A percentile compares a stretch with the other conserved stretches of the same genome.
Conservation (phyloP, 2,113 vertebrate species). For the Polypterus bichir region DNA sequence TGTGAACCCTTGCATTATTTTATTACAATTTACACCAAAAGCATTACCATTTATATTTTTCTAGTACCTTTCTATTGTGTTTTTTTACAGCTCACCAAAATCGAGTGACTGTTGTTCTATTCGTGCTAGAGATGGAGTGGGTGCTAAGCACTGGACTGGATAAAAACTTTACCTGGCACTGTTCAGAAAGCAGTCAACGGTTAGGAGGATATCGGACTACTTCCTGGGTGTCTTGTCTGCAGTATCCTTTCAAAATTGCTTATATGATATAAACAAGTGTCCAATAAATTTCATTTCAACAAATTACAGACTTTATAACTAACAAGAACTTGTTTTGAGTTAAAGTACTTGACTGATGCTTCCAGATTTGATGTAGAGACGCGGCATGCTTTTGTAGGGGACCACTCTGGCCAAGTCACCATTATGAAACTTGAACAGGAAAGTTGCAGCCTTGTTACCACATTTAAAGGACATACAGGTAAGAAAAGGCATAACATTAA, state of each 20-base stretch:
- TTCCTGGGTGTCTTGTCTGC: conserved; percentile 79
- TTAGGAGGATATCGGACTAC: conserved; percentile 77
- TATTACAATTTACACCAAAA: neutral
- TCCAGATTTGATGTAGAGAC: conserved; percentile 92
- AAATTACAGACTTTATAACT: too few relatives aligned
- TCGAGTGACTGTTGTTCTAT: conserved; percentile 80
- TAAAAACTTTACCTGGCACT: conserved; percentile 89
- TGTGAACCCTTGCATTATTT: neutral
- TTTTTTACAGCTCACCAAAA: conserved; percentile 74
- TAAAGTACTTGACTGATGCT: conserved; percentile 40
- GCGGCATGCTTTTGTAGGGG: conserved; percentile 87
- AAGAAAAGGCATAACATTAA: conserved; percentile 7
- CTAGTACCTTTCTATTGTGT: conserved; percentile 19
- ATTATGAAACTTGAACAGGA: conserved; percentile 95
- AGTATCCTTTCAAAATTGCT: conserved; percentile 71
- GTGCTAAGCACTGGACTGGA: conserved; percentile 87
- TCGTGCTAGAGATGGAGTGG: conserved; percentile 97
- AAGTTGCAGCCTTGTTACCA: conserved; percentile 81
- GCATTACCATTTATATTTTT: neutral
- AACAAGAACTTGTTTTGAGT: too few relatives aligned
- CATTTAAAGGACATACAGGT: conserved; percentile 96
- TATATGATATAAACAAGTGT: too few relatives aligned
- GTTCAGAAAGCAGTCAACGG: conserved; percentile 81
- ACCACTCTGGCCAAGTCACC: conserved; percentile 94
- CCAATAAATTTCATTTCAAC: too few relatives aligned